Conservation (phyloP, 1,140 invertebrate species). For the Mamestra configurata region DNA sequence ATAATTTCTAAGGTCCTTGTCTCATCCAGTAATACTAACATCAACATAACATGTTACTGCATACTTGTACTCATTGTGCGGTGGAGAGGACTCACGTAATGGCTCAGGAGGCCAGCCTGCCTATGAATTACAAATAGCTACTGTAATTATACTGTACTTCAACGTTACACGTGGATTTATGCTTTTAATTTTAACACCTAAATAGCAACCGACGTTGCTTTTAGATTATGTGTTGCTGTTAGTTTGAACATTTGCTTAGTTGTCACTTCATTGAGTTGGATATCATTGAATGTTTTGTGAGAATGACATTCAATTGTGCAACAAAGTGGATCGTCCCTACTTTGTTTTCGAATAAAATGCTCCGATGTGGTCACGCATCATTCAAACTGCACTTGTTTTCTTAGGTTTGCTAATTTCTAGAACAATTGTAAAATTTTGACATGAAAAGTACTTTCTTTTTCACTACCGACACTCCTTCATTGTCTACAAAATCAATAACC, state of each 20-base stretch:
- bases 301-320: too few species aligned
- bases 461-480: neutral
- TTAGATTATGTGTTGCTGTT: constrained; percentile 1
- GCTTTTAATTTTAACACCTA: constrained; percentile 55
- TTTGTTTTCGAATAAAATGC: too few species aligned
- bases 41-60: constrained; percentile 42
- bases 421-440: neutral
- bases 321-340: too few species aligned
- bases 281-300: neutral
- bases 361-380: too few species aligned
- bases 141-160: constrained; percentile 61
- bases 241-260: constrained; percentile 5
- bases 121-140: constrained; percentile 69
- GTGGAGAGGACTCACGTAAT: constrained; percentile 63
- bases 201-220: constrained; percentile 10
- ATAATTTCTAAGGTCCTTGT: neutral
- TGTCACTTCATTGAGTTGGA: neutral
- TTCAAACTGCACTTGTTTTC: too few species aligned
- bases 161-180: constrained; percentile 54
- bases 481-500: neutral
- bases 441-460: neutral
- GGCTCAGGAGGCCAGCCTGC: constrained; percentile 58
- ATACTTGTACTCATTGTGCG: constrained; percentile 63
- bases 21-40: constrained; percentile 49
- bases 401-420: neutral